A percentile compares a stretch with the other conserved stretches of the same genome.
These are phyloP conservation scores for Drosophila sulfurigaster DNA, from an alignment of 1,140 invertebrate species.

Conservation along the genomic window DNA sequence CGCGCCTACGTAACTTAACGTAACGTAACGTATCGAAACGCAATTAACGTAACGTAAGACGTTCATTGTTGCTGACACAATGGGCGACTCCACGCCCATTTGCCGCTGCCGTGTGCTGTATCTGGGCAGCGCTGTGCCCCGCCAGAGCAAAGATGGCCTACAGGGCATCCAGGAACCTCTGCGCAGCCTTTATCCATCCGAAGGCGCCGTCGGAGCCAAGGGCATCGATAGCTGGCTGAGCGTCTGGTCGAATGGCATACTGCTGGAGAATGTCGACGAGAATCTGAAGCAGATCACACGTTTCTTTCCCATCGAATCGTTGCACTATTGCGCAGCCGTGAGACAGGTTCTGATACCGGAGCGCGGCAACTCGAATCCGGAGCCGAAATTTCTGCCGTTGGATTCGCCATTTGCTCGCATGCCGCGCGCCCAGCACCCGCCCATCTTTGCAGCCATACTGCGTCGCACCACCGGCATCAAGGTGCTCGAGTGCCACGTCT, in stretches of 20 bases:
- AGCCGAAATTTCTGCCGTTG: slow-evolving; percentile 96
- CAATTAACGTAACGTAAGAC: slow-evolving; percentile 40
- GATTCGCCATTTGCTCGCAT: slow-evolving; percentile 97
- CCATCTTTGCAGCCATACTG: slow-evolving; percentile 98
- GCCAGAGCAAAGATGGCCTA: slow-evolving; percentile 98
- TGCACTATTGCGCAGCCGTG: slow-evolving; percentile 99
- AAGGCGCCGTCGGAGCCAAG: slow-evolving; percentile 92
- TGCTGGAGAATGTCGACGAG: slow-evolving; percentile 98
- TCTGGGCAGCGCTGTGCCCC: slow-evolving; percentile 98
- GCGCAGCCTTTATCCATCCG: slow-evolving; percentile 95
- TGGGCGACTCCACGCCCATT: slow-evolving; percentile 93
- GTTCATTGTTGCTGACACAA: slow-evolving; percentile 25
- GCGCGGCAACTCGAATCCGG: slow-evolving; percentile 85
- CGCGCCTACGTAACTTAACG: slow-evolving; percentile 45
- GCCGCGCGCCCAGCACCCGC: slow-evolving; percentile 95
- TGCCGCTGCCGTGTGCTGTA: slow-evolving; percentile 99
- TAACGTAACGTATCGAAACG: slow-evolving; percentile 37
- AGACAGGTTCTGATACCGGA: slow-evolving; percentile 90
- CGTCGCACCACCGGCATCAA: slow-evolving; percentile 98
- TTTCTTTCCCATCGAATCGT: slow-evolving; percentile 98
- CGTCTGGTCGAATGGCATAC: slow-evolving; percentile 98
- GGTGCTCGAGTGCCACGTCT: slow-evolving; percentile 99
- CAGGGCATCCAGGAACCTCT: slow-evolving; percentile 99
- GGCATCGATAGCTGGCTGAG: slow-evolving; percentile 99
- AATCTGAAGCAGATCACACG: slow-evolving; percentile 96